Conservation (phyloP, 2,888 invertebrate species). For the Ditula angustiorana region DNA sequence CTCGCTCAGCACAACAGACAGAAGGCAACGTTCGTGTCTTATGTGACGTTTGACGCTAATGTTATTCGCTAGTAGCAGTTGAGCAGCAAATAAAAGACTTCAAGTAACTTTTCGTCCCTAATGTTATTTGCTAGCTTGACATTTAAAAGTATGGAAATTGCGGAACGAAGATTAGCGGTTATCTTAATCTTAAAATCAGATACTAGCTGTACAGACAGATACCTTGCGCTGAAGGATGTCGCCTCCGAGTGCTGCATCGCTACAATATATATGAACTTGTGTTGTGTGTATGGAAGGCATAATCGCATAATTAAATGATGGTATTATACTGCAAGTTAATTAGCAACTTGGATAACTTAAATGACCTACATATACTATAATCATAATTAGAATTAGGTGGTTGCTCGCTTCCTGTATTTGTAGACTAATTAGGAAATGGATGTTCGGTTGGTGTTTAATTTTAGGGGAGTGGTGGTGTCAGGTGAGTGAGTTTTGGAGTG, state of each 20-base stretch:
- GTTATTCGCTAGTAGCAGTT: conserved; percentile 36
- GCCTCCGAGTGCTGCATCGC: conserved; percentile 62
- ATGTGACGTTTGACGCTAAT: conserved; percentile 29
- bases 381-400: conserved; percentile 35
- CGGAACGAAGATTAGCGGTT: conserved; percentile 61
- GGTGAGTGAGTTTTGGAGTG: conserved; percentile 48
- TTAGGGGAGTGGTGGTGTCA: conserved; percentile 49
- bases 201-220: conserved; percentile 53
- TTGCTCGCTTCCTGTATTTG: conserved; percentile 41
- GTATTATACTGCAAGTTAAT: background rate
- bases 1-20: conserved; percentile 43
- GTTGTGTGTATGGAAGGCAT: background rate
- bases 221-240: conserved; percentile 58
- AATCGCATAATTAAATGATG: conserved; percentile 6
- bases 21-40: conserved; percentile 35
- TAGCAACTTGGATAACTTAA: conserved; percentile 11
- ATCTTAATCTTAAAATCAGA: conserved; percentile 51
- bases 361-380: conserved; percentile 26
- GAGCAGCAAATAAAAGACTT: conserved; percentile 40
- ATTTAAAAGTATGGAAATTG: conserved; percentile 59
- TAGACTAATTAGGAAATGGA: conserved; percentile 49
- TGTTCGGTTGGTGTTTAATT: conserved; percentile 42
- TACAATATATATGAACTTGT: background rate
- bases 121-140: conserved; percentile 67
- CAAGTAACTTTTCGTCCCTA: conserved; percentile 54